Conservation (phyloP, 2,797 vertebrate genomes). For the Philypnodon macrostomus region DNA sequence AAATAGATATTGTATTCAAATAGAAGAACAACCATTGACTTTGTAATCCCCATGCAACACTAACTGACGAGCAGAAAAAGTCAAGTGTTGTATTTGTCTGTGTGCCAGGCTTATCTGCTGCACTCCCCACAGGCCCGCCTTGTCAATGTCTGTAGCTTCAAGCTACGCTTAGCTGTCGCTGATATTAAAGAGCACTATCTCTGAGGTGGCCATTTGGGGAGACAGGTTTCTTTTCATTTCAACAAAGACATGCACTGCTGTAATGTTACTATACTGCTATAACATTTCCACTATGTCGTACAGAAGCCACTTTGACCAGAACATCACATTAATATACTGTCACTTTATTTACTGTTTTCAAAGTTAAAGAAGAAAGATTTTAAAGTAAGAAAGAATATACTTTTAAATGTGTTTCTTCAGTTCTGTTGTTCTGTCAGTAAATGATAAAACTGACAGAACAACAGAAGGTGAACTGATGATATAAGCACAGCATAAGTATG, state of each 20-base stretch:
- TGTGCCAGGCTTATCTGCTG: slow-evolving; percentile 74
- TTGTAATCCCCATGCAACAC: slow-evolving; percentile 81
- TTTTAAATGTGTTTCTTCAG: too few relatives aligned
- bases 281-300: slow-evolving; percentile 39
- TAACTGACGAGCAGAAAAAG: slow-evolving; percentile 78
- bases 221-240: slow-evolving; percentile 71
- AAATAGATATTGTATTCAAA: slow-evolving; percentile 86
- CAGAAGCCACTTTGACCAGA: slow-evolving; percentile 27
- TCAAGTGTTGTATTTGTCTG: slow-evolving; percentile 85
- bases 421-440: too few relatives aligned
- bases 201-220: slow-evolving; percentile 72
- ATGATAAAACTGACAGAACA: background rate
- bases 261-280: slow-evolving; percentile 49
- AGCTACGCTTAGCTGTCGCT: slow-evolving; percentile 74
- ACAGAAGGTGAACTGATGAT: too few relatives aligned
- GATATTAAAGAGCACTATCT: slow-evolving; percentile 82
- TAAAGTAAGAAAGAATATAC: too few relatives aligned
- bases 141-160: slow-evolving; percentile 85
- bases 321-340: slow-evolving; percentile 41
- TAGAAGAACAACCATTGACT: slow-evolving; percentile 79
- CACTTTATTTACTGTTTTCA: slow-evolving; percentile 19
- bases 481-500: too few relatives aligned
- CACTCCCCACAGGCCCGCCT: slow-evolving; percentile 80
- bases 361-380: too few relatives aligned
- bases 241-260: slow-evolving; percentile 54